Percentiles rank a stretch among this genome's conserved stretches.
These are phyloP conservation scores for Hypselothyrea guttata DNA, from an alignment of 2,888 invertebrate species.

Conservation along the genomic window DNA sequence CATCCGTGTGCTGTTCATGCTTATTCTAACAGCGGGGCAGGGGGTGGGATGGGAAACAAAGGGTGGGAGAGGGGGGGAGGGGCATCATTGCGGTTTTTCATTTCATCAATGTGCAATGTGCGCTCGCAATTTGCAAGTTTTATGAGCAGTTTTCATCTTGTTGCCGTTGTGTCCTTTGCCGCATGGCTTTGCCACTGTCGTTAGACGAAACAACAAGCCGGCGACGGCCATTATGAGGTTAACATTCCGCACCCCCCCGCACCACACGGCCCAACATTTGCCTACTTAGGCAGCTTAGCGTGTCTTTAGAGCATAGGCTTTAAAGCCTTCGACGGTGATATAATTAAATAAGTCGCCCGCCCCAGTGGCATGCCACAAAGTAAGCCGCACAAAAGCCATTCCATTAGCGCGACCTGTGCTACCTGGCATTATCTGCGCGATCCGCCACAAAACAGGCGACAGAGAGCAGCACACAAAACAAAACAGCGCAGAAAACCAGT, in stretches of 20 bases:
- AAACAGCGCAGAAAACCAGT: no score
- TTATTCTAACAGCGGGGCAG: no score
- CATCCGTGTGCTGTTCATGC: neutral
- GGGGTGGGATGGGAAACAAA: no score
- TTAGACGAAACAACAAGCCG: constrained; percentile 42
- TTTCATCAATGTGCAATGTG: constrained; percentile 57
- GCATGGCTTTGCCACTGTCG: constrained; percentile 31
- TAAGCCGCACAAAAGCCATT: constrained; percentile 69
- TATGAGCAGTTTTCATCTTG: constrained; percentile 38
- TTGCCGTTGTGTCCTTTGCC: constrained; percentile 6
- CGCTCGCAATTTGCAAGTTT: constrained; percentile 57
- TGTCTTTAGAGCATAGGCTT: constrained; percentile 30
- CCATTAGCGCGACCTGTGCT: constrained; percentile 54
- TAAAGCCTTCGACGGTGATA: constrained; percentile 56
- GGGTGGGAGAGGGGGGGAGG: no score
- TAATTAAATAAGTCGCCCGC: constrained; percentile 69
- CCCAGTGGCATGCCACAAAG: constrained; percentile 33
- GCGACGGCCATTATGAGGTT: constrained; percentile 1
- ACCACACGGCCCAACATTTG: constrained; percentile 1
- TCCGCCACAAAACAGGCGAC: constrained; percentile 19
- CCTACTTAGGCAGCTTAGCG: constrained; percentile 50
- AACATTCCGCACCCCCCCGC: constrained; percentile 5
- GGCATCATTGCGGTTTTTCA: no score
- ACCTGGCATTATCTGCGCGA: neutral
- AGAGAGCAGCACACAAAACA: no score